phyloP scores from a whole-genome alignment of 2,888 invertebrate species.

The Sesamia inferens region DNA sequence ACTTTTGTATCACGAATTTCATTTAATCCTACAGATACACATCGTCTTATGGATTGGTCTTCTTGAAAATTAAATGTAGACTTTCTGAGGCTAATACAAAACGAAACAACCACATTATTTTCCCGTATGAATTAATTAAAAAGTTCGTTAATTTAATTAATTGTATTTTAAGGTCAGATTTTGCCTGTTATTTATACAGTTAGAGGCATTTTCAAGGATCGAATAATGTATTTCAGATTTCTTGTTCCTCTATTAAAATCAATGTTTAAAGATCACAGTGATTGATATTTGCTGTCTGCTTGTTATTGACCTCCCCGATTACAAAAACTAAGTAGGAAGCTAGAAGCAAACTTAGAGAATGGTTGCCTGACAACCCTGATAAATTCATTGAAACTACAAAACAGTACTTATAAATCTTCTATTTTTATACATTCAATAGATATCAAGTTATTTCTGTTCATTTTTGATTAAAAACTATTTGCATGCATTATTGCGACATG shows the following conservation, averaged over 20 bases:
- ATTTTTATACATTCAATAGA: conserved; percentile 36
- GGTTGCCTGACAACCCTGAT: conserved; percentile 41
- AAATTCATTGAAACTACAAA: conserved; percentile 34
- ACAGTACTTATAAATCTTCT: conserved; percentile 26
- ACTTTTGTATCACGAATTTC: neutral
- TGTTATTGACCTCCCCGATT: conserved; percentile 63
- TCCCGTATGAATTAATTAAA: conserved; percentile 22
- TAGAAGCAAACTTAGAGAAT: conserved; percentile 54
- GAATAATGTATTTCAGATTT: conserved; percentile 19
- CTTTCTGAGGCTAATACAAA: neutral
- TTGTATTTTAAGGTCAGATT: no score
- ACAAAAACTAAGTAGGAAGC: conserved; percentile 60
- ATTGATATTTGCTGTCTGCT: conserved; percentile 36
- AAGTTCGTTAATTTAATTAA: conserved; percentile 19
- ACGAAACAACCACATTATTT: conserved; percentile 14
- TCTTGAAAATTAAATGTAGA: neutral
- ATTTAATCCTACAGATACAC: neutral
- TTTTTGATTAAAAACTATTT: conserved; percentile 28
- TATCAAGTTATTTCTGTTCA: conserved; percentile 38
- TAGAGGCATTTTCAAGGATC: conserved; percentile 22
- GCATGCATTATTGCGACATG: conserved; percentile 22
- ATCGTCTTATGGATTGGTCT: neutral
- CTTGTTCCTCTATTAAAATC: conserved; percentile 16
- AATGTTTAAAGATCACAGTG: neutral
- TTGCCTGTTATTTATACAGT: conserved; percentile 19